Conservation (phyloP, 2,113 vertebrate genomes). For the Vireo altiloquus region DNA sequence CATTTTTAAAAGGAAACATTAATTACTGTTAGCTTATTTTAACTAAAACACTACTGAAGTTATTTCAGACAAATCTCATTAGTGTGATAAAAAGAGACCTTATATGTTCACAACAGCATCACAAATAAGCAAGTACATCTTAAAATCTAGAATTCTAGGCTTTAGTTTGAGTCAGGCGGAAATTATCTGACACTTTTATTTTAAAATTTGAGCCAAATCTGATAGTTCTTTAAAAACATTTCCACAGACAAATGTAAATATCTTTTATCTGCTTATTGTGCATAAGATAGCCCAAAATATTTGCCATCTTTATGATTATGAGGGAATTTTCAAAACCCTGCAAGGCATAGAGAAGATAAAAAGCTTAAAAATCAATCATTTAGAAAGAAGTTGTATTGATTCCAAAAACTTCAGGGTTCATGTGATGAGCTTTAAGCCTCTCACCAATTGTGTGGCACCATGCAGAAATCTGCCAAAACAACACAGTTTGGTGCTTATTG, state of each 20-base stretch:
- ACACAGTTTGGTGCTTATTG: conserved; percentile 79
- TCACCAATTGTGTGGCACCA: conserved; percentile 67
- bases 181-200: background rate
- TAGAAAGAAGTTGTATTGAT: conserved; percentile 43
- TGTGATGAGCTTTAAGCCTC: conserved; percentile 58
- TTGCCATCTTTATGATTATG: conserved; percentile 17
- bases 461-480: conserved; percentile 77
- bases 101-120: background rate
- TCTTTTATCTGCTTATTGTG: background rate
- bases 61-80: background rate
- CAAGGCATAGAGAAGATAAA: conserved; percentile 45
- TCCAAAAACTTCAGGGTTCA: conserved; percentile 56
- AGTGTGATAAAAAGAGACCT: background rate
- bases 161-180: background rate
- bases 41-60: background rate
- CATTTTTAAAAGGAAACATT: background rate
- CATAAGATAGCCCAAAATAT: background rate
- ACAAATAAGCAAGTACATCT: background rate
- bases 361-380: conserved; percentile 58
- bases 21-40: background rate
- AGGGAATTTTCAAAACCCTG: background rate
- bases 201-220: background rate
- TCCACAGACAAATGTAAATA: background rate
- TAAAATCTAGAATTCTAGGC: background rate
- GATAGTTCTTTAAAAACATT: background rate